Conservation (phyloP, 2,888 invertebrate genomes). For the Formica aserva region DNA sequence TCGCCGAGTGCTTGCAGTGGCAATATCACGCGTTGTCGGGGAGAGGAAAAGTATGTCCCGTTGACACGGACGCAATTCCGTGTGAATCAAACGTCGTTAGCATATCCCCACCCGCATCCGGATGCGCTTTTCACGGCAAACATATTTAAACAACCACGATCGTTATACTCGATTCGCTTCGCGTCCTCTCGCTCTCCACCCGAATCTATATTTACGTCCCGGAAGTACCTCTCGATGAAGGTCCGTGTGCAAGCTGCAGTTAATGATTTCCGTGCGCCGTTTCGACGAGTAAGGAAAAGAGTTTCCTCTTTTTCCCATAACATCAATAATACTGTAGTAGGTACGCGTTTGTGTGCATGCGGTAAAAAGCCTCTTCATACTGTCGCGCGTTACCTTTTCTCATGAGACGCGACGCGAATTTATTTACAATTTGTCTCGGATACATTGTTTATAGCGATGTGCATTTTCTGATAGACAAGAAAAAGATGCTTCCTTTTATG, state of each 20-base stretch:
- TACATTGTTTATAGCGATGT: constrained; percentile 4
- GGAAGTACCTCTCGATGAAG: constrained; percentile 53
- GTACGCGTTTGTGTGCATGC: not conserved
- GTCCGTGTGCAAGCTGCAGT: constrained; percentile 66
- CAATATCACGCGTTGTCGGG: not conserved
- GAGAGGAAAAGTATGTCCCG: not conserved
- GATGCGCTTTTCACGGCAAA: constrained; percentile 39
- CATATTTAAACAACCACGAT: constrained; percentile 64
- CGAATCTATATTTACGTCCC: constrained; percentile 49
- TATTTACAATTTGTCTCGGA: not conserved
- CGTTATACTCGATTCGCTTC: constrained; percentile 60
- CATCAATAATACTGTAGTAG: not conserved
- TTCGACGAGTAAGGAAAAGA: constrained; percentile 35
- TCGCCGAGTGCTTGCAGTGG: not conserved
- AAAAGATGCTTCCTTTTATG: not conserved
- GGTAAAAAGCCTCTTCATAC: not conserved
- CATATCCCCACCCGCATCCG: constrained; percentile 6
- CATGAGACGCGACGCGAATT: not conserved
- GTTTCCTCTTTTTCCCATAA: constrained; percentile 15
- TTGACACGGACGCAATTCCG: constrained; percentile 11
- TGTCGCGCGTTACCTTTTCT: not conserved
- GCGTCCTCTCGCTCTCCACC: not conserved
- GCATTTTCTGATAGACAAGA: not conserved
- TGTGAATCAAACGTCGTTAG: constrained; percentile 45
- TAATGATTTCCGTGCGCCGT: constrained; percentile 61